These are phyloP conservation scores for Hippocampus kuda DNA, from an alignment of 2,797 vertebrate genomes.

Conservation along the genomic window DNA sequence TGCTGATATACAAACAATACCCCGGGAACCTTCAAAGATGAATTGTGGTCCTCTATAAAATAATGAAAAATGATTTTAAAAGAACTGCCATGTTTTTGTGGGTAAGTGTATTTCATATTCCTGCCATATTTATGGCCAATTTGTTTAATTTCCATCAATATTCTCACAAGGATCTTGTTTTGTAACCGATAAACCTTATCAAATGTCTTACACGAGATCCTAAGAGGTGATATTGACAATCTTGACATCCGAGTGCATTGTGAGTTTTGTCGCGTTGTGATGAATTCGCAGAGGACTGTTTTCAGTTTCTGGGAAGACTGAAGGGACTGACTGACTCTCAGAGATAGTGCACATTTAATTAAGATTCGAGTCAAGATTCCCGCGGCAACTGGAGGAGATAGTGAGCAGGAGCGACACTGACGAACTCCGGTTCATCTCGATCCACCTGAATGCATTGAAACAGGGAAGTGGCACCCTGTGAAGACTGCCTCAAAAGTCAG, in stretches of 20 bases:
- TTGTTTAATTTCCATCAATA: no score
- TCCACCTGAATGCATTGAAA: background rate
- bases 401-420: background rate
- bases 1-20: no score
- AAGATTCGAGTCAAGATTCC: conserved; percentile 6
- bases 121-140: no score
- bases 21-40: no score
- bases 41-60: no score
- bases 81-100: no score
- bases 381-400: background rate
- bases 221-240: background rate
- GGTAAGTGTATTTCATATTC: no score
- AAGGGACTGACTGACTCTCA: conserved; percentile 1
- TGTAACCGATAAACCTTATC: background rate
- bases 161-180: background rate
- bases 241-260: background rate
- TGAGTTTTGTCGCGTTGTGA: background rate
- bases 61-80: no score
- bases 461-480: background rate
- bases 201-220: background rate
- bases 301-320: background rate
- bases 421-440: conserved; percentile 2
- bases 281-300: background rate
- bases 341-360: conserved; percentile 5
- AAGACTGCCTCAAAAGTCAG: background rate